A percentile compares a stretch with the other conserved stretches of the same genome.
phyloP scores from a whole-genome alignment of 2,113 vertebrate species.

The Equus przewalskii region DNA sequence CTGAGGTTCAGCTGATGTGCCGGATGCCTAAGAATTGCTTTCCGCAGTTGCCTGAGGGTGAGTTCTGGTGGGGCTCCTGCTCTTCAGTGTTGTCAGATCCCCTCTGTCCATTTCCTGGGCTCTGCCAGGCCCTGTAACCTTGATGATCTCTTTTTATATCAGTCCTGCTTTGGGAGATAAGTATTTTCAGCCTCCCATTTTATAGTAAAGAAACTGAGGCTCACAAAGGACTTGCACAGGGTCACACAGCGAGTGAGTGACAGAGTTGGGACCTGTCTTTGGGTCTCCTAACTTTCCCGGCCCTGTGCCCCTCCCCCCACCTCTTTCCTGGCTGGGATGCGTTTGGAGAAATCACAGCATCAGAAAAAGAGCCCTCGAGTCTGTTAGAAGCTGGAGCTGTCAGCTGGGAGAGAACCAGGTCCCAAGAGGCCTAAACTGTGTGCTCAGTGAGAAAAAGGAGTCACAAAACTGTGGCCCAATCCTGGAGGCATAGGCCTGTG shows the following conservation, averaged over 20 bases:
- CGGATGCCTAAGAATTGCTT: neutral
- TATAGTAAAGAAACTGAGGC: neutral
- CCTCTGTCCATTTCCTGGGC: neutral
- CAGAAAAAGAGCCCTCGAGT: neutral
- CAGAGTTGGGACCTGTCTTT: neutral
- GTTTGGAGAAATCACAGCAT: neutral
- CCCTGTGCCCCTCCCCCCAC: neutral
- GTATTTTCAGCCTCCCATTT: neutral
- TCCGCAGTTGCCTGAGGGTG: neutral
- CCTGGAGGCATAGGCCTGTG: neutral
- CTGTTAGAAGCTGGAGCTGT: neutral
- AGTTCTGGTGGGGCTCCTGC: neutral
- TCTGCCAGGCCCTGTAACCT: neutral
- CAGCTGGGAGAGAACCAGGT: neutral
- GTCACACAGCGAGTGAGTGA: neutral
- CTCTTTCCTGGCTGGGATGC: neutral
- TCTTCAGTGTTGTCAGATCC: neutral
- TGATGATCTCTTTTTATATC: neutral
- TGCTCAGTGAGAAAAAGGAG: neutral
- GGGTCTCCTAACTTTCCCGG: neutral
- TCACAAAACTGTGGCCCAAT: neutral
- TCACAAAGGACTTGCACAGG: neutral
- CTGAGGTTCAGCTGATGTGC: neutral
- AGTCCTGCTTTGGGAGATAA: neutral
- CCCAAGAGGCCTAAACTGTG: neutral